Evolutionary conservation across 1,140 invertebrate species (phyloP), one percentile per base, ranked within the genome.

Genomic region (Aphelenchoides avenae): DNA sequence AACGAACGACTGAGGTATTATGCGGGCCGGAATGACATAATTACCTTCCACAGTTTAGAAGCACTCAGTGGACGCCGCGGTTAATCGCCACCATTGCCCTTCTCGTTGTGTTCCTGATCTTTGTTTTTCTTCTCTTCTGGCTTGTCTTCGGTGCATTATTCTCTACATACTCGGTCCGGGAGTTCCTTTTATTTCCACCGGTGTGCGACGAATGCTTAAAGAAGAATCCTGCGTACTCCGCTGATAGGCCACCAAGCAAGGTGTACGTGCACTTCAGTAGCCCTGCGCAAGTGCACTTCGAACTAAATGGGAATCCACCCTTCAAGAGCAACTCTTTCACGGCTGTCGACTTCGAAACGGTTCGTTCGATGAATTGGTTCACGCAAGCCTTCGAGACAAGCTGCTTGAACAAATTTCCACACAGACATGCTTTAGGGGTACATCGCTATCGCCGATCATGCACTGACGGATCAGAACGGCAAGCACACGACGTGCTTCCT

Each of bases 261-360:
- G 52, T 70, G n/a, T 72, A 48, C 42, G 64, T 70, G 29, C 69
- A 67, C 34, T 39, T 51, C 36, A 42, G 33, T 27, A 64, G 62
- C 60, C 70, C 58, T 20, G 39, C 53, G 18, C 70, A 77, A 57
- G 59, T 56, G 2, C 67, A 75, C 49, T 66, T 75, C 29, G 72
- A 75, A 53, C 55, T 75, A 24, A 52, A 63, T 34, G 72, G 72
- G 22, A 75, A 76, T 54, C 34, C 41, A 36, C 72, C 72, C 18
- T 73, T 75, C 22, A 77, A 77, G 34, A 71, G 66, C 34, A 75
- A 75, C 41, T 76, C 72, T 15, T 75, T 77, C 39, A 75, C 72
- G 18, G 75, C 73, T 22, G 52, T 77, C 29, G 72, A 75, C 48
- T 75, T 75, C 33, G 44, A 49, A 37, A 75, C 75, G 36, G 70